Base-by-base conservation (phyloP, 2,888 invertebrate genomes). In the Torymus tubicola region DNA sequence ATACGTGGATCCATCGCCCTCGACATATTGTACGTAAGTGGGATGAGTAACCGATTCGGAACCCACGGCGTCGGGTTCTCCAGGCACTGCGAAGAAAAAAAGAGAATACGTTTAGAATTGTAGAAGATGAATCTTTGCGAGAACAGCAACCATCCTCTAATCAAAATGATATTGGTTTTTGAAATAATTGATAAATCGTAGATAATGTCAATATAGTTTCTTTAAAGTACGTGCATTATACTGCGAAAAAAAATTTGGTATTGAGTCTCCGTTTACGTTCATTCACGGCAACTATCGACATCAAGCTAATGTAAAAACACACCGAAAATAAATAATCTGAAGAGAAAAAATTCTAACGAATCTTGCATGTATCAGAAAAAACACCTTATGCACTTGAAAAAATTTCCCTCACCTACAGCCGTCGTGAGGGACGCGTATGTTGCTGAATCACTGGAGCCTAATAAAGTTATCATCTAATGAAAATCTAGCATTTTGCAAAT, bases 1-100 rank as follows among this genome's bases (percentile, higher is more conserved):
- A 92, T 92, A 91, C 92, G 92, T 88, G 91, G 93, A 90, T 84
- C 92, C 91, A 85, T 92, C 92, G 86, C 93, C 93, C 86, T 94
- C 93, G 87, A 94, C 93, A 91, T 94, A 94, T 90, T 94, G 93
- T 82, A 94, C 93, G 87, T 93, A 93, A 50, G 93, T 92, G 67
- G 93, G 92, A 88, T 93, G 93, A 82, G 92, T 90, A 64, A 93
- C 93, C 65, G 92, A 91, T 82, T 93, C 93, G 86, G 92, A 91
- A 83, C 91, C 92, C 88, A 92, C 92, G 83, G 91, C 90, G 85
- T 92, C 92, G 77, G 89, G 88, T 87, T 92, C 92, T 71, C 90
- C 90, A 58, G 92, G 90, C 86, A 92, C 92, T 92, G 85, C 42
- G 42, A 42, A 42, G 42, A 42, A 42, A 5, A 42, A 42, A 8